A percentile compares a stretch with the other conserved stretches of the same genome.
phyloP scores from a whole-genome alignment of 2,797 vertebrate species.

The Perdix hodgsoniae region DNA sequence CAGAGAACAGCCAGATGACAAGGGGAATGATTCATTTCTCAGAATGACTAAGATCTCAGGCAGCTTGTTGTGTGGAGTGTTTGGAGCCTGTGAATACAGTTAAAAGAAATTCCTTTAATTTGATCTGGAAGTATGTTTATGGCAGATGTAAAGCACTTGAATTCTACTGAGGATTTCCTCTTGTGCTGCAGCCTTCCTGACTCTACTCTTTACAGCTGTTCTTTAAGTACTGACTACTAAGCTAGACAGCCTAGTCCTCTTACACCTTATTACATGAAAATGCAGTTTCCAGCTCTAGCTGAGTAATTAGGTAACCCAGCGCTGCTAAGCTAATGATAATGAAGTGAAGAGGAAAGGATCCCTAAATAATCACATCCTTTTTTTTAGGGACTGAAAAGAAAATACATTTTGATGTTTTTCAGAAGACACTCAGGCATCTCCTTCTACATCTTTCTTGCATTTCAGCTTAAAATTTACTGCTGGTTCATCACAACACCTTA shows the following conservation, averaged over 20 bases:
- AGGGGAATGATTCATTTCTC: conserved; percentile 75
- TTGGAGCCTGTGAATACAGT: conserved; percentile 42
- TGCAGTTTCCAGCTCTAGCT: conserved; percentile 46
- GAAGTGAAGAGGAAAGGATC: conserved; percentile 56
- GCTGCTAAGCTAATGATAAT: background rate
- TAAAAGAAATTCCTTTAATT: conserved; percentile 71
- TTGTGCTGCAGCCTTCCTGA: background rate
- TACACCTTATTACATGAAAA: conserved; percentile 46
- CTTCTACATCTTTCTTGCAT: conserved; percentile 45
- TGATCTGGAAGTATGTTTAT: conserved; percentile 68
- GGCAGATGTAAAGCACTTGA: conserved; percentile 61
- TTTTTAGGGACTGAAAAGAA: conserved; percentile 52
- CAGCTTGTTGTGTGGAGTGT: conserved; percentile 51
- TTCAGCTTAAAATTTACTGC: conserved; percentile 42
- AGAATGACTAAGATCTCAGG: conserved; percentile 68
- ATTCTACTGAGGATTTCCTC: conserved; percentile 64
- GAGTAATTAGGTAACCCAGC: conserved; percentile 66
- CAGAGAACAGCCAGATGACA: conserved; percentile 63
- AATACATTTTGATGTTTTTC: conserved; percentile 55
- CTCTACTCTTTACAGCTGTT: conserved; percentile 52
- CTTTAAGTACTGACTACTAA: conserved; percentile 39
- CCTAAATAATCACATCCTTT: conserved; percentile 50
- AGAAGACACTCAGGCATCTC: conserved; percentile 35
- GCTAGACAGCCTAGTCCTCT: conserved; percentile 43
- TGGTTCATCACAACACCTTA: conserved; percentile 62